Conservation (phyloP, 2,888 invertebrate species). For the Bedellia somnulentella region DNA sequence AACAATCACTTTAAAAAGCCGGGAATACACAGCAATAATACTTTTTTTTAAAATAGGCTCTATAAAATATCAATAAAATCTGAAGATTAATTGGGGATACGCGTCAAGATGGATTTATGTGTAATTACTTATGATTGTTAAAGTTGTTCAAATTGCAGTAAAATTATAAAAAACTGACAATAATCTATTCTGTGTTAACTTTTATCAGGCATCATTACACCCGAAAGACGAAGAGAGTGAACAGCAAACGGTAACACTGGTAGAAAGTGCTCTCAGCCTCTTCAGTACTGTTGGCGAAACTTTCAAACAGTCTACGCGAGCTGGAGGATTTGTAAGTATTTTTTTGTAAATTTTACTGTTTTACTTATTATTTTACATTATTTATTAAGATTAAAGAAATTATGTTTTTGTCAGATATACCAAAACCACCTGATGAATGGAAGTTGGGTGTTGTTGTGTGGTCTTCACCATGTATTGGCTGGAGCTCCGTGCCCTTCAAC, state of each 20-base stretch:
- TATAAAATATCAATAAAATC: too few relatives aligned
- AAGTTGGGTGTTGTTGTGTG: conserved; percentile 84
- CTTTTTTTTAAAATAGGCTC: too few relatives aligned
- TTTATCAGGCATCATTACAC: conserved; percentile 38
- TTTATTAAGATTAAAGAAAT: not conserved
- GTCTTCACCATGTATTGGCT: conserved; percentile 81
- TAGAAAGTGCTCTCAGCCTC: conserved; percentile 86
- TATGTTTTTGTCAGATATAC: conserved; percentile 60
- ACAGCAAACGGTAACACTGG: conserved; percentile 76
- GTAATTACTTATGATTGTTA: too few relatives aligned
- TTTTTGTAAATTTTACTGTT: not conserved
- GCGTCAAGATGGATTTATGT: too few relatives aligned
- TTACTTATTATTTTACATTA: not conserved
- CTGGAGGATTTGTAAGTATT: conserved; percentile 78
- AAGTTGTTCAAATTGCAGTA: too few relatives aligned
- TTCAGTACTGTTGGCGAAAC: conserved; percentile 79
- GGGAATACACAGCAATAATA: too few relatives aligned
- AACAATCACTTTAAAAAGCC: too few relatives aligned
- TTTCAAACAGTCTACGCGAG: conserved; percentile 82
- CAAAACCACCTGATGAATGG: conserved; percentile 90
- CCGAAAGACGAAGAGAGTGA: conserved; percentile 80
- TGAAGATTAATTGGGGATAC: too few relatives aligned
- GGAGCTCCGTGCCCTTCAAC: conserved; percentile 58
- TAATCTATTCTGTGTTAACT: too few relatives aligned
- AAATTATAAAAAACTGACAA: too few relatives aligned